Conservation (phyloP, 2,113 vertebrate genomes). For the Chloroceryle aenea region DNA sequence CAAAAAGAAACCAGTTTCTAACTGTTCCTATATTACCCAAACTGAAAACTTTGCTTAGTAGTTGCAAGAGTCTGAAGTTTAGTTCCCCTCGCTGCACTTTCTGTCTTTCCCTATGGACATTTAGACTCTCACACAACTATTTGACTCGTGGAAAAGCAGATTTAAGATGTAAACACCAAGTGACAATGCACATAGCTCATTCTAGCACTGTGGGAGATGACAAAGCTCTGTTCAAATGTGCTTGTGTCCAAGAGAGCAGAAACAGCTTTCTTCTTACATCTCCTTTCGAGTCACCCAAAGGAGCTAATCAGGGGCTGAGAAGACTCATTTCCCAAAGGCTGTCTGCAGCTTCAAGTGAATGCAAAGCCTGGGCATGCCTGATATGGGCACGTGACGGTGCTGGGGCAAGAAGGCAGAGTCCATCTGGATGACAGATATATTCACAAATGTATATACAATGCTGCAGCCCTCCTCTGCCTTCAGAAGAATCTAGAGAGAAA, state of each 20-base stretch:
- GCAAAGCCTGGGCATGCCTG: fast-evolving
- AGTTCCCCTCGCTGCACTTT: background rate
- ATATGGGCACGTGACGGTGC: background rate
- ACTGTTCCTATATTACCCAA: background rate
- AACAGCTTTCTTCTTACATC: background rate
- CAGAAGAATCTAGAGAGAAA: background rate
- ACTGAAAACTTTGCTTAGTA: background rate
- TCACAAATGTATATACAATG: background rate
- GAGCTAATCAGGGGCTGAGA: background rate
- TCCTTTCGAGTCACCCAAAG: background rate
- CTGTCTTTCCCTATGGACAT: background rate
- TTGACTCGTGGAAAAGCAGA: background rate
- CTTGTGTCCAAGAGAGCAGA: background rate
- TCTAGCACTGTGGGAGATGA: background rate
- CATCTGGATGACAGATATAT: fast-evolving
- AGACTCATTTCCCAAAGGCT: background rate
- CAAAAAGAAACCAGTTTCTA: background rate
- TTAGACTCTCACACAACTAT: background rate
- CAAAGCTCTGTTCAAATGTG: background rate
- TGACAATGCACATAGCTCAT: background rate
- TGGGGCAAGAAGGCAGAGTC: background rate
- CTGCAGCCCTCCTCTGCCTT: background rate
- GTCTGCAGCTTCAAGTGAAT: background rate
- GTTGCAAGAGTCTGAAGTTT: background rate
- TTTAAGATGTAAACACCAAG: background rate